These are phyloP conservation scores for Disparrhopalites patrizii DNA, from an alignment of 2,888 invertebrate species.

Conservation along the genomic window DNA sequence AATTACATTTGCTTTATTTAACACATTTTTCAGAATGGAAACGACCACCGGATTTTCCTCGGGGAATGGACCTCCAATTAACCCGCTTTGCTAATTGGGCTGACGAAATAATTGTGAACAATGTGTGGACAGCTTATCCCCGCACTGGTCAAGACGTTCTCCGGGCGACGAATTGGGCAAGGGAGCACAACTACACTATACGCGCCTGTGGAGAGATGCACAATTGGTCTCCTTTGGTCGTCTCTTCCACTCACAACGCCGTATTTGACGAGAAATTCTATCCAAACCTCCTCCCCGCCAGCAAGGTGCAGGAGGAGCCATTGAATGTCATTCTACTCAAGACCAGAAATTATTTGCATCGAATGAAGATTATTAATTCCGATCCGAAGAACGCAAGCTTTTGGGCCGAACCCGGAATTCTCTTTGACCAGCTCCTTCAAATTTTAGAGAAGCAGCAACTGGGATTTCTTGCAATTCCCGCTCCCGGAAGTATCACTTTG, in stretches of 20 bases:
- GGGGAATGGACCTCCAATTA: neutral
- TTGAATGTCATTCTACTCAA: neutral
- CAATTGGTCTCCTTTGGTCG: neutral
- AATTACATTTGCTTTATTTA: no score
- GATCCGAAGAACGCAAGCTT: neutral
- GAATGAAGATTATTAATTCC: neutral
- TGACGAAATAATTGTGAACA: neutral
- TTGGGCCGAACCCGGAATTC: neutral
- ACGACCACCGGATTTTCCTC: neutral
- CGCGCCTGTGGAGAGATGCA: neutral
- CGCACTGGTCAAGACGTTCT: slow-evolving; percentile 26
- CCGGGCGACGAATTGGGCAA: slow-evolving; percentile 27
- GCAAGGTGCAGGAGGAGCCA: neutral
- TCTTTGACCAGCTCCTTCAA: neutral
- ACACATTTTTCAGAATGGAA: no score
- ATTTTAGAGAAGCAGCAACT: neutral
- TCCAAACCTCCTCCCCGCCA: no score
- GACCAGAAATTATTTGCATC: neutral
- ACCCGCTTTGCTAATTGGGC: neutral
- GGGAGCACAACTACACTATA: neutral
- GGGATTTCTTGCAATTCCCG: neutral
- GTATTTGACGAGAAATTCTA: no score
- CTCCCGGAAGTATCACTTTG: neutral
- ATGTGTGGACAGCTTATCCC: slow-evolving; percentile 13
- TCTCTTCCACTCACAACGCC: neutral